A percentile compares a stretch with the other conserved stretches of the same genome.
phyloP scores from a whole-genome alignment of 2,888 invertebrate genomes.

The Drosophila atroscutellata region DNA sequence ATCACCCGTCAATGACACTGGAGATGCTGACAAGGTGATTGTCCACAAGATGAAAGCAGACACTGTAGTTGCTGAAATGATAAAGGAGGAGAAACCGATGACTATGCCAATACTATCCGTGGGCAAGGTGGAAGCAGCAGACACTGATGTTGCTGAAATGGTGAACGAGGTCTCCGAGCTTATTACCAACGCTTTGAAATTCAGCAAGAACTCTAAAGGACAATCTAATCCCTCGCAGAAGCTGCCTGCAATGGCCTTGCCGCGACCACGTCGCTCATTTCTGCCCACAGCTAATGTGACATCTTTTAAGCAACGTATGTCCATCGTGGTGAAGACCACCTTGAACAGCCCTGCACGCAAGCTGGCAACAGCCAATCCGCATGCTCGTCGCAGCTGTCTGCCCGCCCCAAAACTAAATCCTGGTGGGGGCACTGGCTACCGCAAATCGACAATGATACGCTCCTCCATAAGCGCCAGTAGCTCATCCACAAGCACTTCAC shows the following conservation, averaged over 20 bases:
- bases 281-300: conserved; percentile 58
- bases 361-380: conserved; percentile 9
- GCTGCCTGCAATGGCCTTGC: conserved; percentile 11
- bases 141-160: conserved; percentile 32
- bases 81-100: conserved; percentile 50
- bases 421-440: not conserved
- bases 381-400: conserved; percentile 57
- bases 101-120: not conserved
- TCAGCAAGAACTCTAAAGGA: conserved; percentile 46
- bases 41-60: conserved; percentile 22
- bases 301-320: conserved; percentile 81
- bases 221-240: conserved; percentile 7
- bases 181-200: conserved; percentile 72
- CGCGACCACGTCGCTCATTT: conserved; percentile 57
- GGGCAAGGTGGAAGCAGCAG: not conserved
- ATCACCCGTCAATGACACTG: conserved; percentile 17
- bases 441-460: conserved; percentile 29
- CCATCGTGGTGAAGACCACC: conserved; percentile 82
- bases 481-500: not conserved
- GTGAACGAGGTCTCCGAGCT: conserved; percentile 74
- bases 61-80: conserved; percentile 37
- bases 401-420: conserved; percentile 31
- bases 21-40: conserved; percentile 38
- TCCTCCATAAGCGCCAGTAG: conserved; percentile 20
- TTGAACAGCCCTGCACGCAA: conserved; percentile 83